Percentiles rank a stretch among this genome's conserved stretches.
These are phyloP conservation scores for Smittia sp. DNA, from an alignment of 2,888 invertebrate species.

Conservation along the genomic window DNA sequence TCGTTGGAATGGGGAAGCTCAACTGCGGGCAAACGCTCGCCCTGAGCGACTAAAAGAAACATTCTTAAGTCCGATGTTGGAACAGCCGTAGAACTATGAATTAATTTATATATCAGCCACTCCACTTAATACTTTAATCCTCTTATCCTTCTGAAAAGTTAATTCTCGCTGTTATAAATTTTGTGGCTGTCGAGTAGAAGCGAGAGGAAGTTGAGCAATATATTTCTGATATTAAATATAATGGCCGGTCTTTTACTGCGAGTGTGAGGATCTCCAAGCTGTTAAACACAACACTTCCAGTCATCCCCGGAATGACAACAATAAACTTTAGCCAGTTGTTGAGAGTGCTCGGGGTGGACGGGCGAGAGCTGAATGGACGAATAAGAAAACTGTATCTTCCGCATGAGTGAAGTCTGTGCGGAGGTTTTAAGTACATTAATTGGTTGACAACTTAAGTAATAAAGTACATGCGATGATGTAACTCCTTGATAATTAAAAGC, in stretches of 20 bases:
- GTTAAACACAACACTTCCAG: background rate
- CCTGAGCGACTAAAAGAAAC: background rate
- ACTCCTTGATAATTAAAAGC: constrained; percentile 35
- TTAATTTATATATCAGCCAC: constrained; percentile 42
- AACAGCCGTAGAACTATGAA: constrained; percentile 22
- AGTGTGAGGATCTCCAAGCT: background rate
- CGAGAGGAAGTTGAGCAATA: background rate
- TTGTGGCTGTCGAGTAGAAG: constrained; percentile 35
- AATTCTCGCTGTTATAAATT: constrained; percentile 19
- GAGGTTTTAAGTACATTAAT: constrained; percentile 16
- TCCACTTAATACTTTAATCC: constrained; percentile 41
- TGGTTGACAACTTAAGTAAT: constrained; percentile 38
- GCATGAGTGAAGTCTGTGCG: background rate
- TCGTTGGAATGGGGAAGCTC: background rate
- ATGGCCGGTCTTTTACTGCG: constrained; percentile 23
- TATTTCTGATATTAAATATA: constrained; percentile 39
- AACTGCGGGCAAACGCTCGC: too few species aligned
- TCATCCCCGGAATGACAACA: background rate
- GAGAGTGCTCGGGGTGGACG: background rate
- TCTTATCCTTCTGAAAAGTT: constrained; percentile 38
- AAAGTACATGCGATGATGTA: constrained; percentile 34
- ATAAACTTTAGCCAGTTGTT: constrained; percentile 13
- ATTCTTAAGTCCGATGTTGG: constrained; percentile 24
- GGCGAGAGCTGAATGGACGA: background rate
- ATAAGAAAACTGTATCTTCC: background rate